Base-by-base conservation (phyloP, 2,113 vertebrate genomes). In the Bucco capensis region DNA sequence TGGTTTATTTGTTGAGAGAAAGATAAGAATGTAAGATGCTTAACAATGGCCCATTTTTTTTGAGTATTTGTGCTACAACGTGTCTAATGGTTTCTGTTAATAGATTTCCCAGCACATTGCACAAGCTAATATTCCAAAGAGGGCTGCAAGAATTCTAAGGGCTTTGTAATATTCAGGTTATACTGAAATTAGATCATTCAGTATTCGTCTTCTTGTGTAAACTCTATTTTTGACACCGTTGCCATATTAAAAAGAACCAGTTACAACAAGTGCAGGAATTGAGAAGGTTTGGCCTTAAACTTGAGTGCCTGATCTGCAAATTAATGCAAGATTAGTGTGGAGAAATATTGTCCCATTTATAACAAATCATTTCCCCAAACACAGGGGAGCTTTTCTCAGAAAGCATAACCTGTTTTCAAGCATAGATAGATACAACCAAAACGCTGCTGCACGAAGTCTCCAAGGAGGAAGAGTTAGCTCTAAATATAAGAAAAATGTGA, bases 1-100 rank as follows among this genome's bases (percentile, higher is more conserved):
- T 27, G 51, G 76, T 84, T 97, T 93, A 93, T 91, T 93, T 95
- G 44, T 69, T 82, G 35, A 89, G 93, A 89, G 35, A 56, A 96
- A 87, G 58, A 54, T 66, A 61, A 93, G 46, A 86, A 83, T 44
- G 38, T 19, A 19, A 85, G 33, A 78, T 69, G 16, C n/a, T 83
- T 65, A 83, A 83, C 57, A 92, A 65, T 12, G 38, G 49, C 22
- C 56, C 90, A 27, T 40, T 23, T 88, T 23, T 88, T 89, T 37
- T 69, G 40, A 77, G 49, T 19, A 12, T 57, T 89, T 78, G n/a
- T 64, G 57, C 61, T 84, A 78, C 70, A 42, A 86, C 70, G 66
- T 49, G 53, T 30, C 19, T 81, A 56, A 60, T 33, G 23, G 46
- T 38, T 31, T 60, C 40, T 82, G 23, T 64, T 82, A 82, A 58